A percentile compares a stretch with the other conserved stretches of the same genome.
phyloP scores from a whole-genome alignment of 2,888 invertebrate species.

The Hybos culiciformis region DNA sequence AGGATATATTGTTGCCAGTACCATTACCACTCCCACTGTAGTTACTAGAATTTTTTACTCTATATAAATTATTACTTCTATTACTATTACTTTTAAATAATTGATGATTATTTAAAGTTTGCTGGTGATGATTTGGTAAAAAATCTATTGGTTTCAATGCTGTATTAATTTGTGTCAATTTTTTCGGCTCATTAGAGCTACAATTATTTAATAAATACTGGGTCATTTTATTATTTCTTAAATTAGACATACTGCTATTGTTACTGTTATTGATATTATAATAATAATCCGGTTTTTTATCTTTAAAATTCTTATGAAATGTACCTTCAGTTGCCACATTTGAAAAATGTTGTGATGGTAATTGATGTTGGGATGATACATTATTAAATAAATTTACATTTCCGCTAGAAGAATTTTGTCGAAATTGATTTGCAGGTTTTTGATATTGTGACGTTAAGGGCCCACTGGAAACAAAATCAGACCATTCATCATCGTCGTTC shows the following conservation, averaged over 20 bases:
- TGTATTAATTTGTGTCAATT: neutral
- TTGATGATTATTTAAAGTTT: slow-evolving; percentile 9
- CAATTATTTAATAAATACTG: slow-evolving; percentile 2
- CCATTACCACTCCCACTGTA: slow-evolving; percentile 24
- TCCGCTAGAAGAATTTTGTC: neutral
- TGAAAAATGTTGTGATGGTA: slow-evolving; percentile 2
- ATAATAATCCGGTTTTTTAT: no score
- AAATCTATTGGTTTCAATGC: slow-evolving; percentile 8
- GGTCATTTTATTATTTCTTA: neutral
- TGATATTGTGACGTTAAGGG: slow-evolving; percentile 16
- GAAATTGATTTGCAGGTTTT: neutral
- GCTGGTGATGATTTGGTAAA: slow-evolving; percentile 10
- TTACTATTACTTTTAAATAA: neutral
- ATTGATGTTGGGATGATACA: neutral
- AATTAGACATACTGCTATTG: neutral
- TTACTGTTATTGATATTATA: neutral
- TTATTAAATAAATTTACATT: neutral
- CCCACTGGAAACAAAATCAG: slow-evolving; percentile 41
- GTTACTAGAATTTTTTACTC: slow-evolving; percentile 13
- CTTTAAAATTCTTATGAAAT: neutral
- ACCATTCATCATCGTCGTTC: slow-evolving; percentile 40
- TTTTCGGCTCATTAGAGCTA: neutral
- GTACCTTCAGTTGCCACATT: neutral
- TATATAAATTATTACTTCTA: no score
- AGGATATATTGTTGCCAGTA: slow-evolving; percentile 36